Base-by-base conservation (phyloP, 2,113 vertebrate genomes). In the Microtus pennsylvanicus region DNA sequence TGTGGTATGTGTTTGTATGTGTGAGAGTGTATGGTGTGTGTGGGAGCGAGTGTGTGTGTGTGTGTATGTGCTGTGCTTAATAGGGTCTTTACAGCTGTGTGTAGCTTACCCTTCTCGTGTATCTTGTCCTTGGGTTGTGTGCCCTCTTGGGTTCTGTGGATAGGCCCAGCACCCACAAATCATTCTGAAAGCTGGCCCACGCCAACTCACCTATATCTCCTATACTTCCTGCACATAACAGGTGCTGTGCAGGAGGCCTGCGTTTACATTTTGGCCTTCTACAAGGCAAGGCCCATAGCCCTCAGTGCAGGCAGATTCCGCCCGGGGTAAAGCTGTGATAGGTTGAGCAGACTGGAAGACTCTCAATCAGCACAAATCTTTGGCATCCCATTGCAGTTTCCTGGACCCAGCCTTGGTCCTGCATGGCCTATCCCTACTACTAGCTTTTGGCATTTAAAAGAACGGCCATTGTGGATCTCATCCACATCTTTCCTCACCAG, bases 381-480 rank as follows among this genome's bases (percentile, higher is more conserved):
- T 42, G 0, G 35, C 9, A 47, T 10, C 22, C 63, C 7, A 0
- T 1, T 21, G 26, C 24, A 19, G 26, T 8, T 50, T 35, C 61
- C 26, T 6, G 30, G 3, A 30, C 58, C 58, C 74, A 78, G 42
- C 33, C 42, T 81, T 10, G 0, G 42, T 13, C 82, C 45, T 83
- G 21, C 9, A 3, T 17, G 58, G 42, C 2, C 21, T 17, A 5
- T 50, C 21, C 12, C 47, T 35, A 10, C 33, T 1, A 17, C 55
- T 42, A 61, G 35, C 5, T 35, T 69, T 89, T 45, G 65, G 4
- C 26, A 22, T 17, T 10, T 1, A 1, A 5, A 69, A 72, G 33
- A 55, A 38, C 0, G 0, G 61, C 10, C 45, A 1, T 7, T 45
- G 3, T 0, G 5, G n/a, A 14, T 17, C 6, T 9, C 4, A 1